phyloP scores from a whole-genome alignment of 2,888 invertebrate species.

The Mythimna vitellina region DNA sequence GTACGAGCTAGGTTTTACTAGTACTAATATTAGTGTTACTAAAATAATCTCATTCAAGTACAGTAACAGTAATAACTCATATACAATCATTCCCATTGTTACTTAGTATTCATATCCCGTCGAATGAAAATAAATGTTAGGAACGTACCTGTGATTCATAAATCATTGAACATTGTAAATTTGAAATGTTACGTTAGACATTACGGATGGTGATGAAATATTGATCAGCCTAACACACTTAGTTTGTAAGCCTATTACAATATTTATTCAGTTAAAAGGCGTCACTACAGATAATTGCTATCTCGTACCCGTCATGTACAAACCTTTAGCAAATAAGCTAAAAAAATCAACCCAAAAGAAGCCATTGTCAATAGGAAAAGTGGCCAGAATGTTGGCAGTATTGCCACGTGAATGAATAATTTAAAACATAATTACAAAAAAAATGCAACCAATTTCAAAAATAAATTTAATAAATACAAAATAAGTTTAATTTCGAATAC shows the following conservation, averaged over 20 bases:
- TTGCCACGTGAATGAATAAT: no score
- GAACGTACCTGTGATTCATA: constrained; percentile 28
- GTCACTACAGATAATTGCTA: not conserved
- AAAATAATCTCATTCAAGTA: constrained; percentile 61
- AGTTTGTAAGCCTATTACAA: constrained; percentile 4
- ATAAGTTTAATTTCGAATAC: no score
- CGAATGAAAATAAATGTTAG: constrained; percentile 52
- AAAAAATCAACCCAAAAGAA: not conserved
- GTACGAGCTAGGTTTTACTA: constrained; percentile 44
- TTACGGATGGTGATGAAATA: constrained; percentile 20
- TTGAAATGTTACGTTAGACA: constrained; percentile 1
- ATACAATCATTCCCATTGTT: constrained; percentile 45
- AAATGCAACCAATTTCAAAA: no score
- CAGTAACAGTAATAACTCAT: constrained; percentile 55
- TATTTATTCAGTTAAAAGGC: constrained; percentile 9
- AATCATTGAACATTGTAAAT: constrained; percentile 24
- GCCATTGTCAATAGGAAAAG: not conserved
- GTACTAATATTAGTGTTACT: constrained; percentile 55
- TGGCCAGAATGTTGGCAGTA: no score
- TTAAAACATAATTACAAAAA: no score
- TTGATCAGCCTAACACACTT: constrained; percentile 7
- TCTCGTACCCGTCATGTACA: not conserved
- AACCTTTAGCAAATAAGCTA: not conserved
- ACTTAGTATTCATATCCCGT: constrained; percentile 47
- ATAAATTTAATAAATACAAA: no score